Evolutionary conservation across 2,888 invertebrate genomes (phyloP).

Genomic region (Emmelina monodactyla): DNA sequence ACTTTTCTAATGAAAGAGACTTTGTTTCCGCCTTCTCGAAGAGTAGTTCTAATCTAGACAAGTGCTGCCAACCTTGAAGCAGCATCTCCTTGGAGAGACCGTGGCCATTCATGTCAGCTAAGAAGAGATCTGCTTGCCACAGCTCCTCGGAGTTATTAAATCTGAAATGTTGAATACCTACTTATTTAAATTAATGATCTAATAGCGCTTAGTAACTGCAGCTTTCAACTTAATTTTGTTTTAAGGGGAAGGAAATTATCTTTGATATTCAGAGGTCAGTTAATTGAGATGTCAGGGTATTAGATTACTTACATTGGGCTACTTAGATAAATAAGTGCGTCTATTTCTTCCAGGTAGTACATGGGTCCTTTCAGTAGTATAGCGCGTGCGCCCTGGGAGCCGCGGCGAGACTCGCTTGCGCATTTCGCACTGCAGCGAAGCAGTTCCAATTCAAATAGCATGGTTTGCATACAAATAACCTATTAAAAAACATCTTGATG

Average conservation of each 20-base stretch:
- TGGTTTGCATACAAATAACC: conserved; percentile 81
- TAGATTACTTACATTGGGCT: conserved; percentile 78
- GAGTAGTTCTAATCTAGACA: conserved; percentile 79
- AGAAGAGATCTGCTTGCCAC: conserved; percentile 76
- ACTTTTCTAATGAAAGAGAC: conserved; percentile 80
- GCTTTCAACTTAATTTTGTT: too few relatives aligned
- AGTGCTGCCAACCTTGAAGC: conserved; percentile 85
- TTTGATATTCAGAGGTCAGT: too few relatives aligned
- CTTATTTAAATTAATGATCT: background rate
- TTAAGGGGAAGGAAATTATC: too few relatives aligned
- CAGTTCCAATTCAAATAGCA: conserved; percentile 85
- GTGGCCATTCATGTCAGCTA: conserved; percentile 86
- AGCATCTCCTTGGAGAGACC: conserved; percentile 85
- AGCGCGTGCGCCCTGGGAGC: conserved; percentile 73
- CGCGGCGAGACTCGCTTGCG: conserved; percentile 58
- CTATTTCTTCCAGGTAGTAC: conserved; percentile 80
- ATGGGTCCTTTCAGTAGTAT: conserved; percentile 88
- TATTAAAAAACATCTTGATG: conserved; percentile 24
- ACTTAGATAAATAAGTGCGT: conserved; percentile 84
- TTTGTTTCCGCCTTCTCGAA: conserved; percentile 84
- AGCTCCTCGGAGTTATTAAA: conserved; percentile 87
- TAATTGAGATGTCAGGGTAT: too few relatives aligned
- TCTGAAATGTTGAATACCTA: conserved; percentile 43
- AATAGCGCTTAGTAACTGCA: too few relatives aligned
- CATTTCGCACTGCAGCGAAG: conserved; percentile 60